phyloP scores from a whole-genome alignment of 2,888 invertebrate species.

The Trichopria drosophilae region DNA sequence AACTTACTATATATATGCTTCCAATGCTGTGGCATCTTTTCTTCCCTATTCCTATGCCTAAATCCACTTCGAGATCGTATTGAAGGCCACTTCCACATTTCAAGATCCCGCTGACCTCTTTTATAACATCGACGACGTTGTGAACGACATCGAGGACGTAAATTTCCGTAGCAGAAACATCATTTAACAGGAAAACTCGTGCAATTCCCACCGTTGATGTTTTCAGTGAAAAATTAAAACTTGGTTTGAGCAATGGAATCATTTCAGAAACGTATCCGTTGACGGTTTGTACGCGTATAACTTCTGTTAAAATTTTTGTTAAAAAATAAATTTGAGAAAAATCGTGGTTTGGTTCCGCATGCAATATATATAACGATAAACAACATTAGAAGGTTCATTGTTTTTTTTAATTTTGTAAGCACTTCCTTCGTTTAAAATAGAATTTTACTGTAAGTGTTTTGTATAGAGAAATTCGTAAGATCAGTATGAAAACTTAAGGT shows the following conservation, averaged over 20 bases:
- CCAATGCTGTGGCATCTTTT: constrained; percentile 32
- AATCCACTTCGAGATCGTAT: constrained; percentile 26
- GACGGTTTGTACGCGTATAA: constrained; percentile 23
- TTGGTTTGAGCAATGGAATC: constrained; percentile 28
- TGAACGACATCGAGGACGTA: constrained; percentile 34
- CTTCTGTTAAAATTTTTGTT: constrained; percentile 26
- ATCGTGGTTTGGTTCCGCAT: too few relatives aligned
- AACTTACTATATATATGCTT: constrained; percentile 31
- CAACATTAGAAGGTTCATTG: too few relatives aligned
- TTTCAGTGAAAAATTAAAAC: constrained; percentile 33
- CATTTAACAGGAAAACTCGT: constrained; percentile 30
- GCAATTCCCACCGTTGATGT: constrained; percentile 28
- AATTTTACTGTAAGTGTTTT: too few relatives aligned
- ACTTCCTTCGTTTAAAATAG: too few relatives aligned
- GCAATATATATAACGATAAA: too few relatives aligned
- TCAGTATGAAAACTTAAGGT: too few relatives aligned
- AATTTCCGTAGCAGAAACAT: constrained; percentile 27
- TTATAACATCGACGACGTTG: constrained; percentile 21
- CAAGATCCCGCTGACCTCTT: constrained; percentile 29
- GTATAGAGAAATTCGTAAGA: too few relatives aligned
- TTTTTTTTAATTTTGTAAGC: too few relatives aligned
- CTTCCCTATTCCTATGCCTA: constrained; percentile 27
- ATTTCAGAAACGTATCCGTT: constrained; percentile 24
- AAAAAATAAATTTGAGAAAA: not conserved
- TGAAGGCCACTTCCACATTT: constrained; percentile 33